A percentile compares a stretch with the other conserved stretches of the same genome.
phyloP scores from a whole-genome alignment of 2,113 vertebrate species.

The Silurus glanis region DNA sequence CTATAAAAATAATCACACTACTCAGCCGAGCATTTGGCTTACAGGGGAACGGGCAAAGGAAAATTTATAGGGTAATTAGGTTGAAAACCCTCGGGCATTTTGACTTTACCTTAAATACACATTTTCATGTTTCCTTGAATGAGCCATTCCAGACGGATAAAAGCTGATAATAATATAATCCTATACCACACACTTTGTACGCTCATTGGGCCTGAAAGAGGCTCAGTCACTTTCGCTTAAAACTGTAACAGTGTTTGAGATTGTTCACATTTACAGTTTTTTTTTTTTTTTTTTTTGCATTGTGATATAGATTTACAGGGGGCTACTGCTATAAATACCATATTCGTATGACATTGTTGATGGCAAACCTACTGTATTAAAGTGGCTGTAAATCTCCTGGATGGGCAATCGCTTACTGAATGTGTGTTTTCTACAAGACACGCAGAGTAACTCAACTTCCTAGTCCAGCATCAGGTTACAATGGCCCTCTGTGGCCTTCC shows the following conservation, averaged over 20 bases:
- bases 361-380: conserved; percentile 42
- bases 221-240: neutral
- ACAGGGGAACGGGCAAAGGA: conserved; percentile 47
- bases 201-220: neutral
- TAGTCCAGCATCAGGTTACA: conserved; percentile 42
- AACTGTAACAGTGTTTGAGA: neutral
- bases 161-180: neutral
- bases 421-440: conserved; percentile 44
- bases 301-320: neutral
- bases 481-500: conserved; percentile 42
- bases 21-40: conserved; percentile 78
- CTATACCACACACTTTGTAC: neutral
- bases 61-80: conserved; percentile 83
- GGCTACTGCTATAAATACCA: conserved; percentile 19
- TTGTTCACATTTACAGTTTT: conserved; percentile 2
- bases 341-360: conserved; percentile 24
- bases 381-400: conserved; percentile 43
- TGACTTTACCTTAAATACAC: conserved; percentile 63
- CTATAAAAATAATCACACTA: conserved; percentile 89
- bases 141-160: neutral
- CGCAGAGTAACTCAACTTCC: conserved; percentile 15
- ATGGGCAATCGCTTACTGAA: conserved; percentile 7
- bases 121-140: conserved; percentile 30
- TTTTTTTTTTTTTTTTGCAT: neutral
- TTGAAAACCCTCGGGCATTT: conserved; percentile 73